Base-by-base conservation (phyloP, 2,888 invertebrate species). In the Timema cristinae region DNA sequence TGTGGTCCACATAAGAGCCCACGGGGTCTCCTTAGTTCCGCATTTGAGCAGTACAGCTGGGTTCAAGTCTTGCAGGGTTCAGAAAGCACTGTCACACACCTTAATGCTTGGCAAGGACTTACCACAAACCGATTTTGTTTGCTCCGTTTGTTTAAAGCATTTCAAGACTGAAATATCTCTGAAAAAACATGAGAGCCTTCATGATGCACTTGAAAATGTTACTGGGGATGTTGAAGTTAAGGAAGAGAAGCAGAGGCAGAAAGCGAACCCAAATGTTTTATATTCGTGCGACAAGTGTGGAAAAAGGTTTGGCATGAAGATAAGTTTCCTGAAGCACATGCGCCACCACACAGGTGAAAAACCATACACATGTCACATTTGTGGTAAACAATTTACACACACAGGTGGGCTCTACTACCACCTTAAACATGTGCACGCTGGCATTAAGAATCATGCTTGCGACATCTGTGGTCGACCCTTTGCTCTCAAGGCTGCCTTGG, bases 301-400 rank as follows among this genome's bases (percentile, higher is more conserved):
- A 7, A 72, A 72, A 47, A 69, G 52, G 15, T 73, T 75, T 13
- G 10, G 32, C 6, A 16, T 70, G 8, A 72, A 73, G n/a, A 69
- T 70, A n/a, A 73, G 71, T 49, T 73, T 52, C 16, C 15, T 50
- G 16, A 77, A 80, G 1, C 88, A 88, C 76, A 79, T 83, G 80
- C 81, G 83, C 72, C 81, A 81, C 52, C 83, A 83, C 67, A 79
- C 78, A 7, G 89, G 89, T 2, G 89, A 89, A 80, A 83, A 88
- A 66, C 88, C 89, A 0, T 89, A 86, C 80, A 86, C 88, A 2
- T 90, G 90, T 77, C 88, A 90, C 79, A 78, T 88, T 47, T 90
- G 90, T 79, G 89, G 89, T 5, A 88, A 88, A 76, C 86, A 86
- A 78, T 90, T 90, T 81, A 83, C 89, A 32, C 86, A 88, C n/a